A percentile compares a stretch with the other conserved stretches of the same genome.
Conservation (phyloP, 2,113 vertebrate genomes). For the Menura novaehollandiae region DNA sequence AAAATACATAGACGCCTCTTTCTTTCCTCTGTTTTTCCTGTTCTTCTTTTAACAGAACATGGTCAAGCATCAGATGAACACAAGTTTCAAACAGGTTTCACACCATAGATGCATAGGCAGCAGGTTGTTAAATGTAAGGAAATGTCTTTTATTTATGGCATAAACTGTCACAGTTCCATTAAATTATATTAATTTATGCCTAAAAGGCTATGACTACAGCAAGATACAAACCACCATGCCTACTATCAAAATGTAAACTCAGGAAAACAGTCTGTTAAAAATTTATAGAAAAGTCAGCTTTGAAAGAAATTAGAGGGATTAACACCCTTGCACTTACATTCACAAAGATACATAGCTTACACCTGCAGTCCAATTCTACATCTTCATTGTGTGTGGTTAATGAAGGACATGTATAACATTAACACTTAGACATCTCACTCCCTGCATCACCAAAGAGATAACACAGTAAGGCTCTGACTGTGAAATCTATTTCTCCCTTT, state of each 20-base stretch:
- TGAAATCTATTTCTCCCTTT: neutral
- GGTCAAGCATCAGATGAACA: neutral
- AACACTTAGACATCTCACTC: neutral
- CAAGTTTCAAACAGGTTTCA: neutral
- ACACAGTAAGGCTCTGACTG: neutral
- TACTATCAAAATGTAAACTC: neutral
- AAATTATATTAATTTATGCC: neutral
- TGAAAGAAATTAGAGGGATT: neutral
- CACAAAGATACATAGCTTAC: neutral
- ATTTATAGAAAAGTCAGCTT: neutral
- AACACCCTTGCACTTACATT: neutral
- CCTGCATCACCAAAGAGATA: neutral
- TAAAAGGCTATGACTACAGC: neutral
- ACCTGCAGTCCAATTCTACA: neutral
- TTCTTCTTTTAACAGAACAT: constrained; percentile 33
- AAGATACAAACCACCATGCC: neutral
- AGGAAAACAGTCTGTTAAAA: neutral
- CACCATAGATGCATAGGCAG: neutral
- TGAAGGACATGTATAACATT: neutral
- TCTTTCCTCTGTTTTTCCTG: constrained; percentile 71
- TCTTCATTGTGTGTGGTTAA: neutral
- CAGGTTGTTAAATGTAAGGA: neutral
- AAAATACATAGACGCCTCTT: constrained; percentile 46
- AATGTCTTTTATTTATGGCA: neutral
- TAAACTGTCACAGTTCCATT: neutral